phyloP scores from a whole-genome alignment of 1,140 invertebrate species.

The Eupeodes corollae region DNA sequence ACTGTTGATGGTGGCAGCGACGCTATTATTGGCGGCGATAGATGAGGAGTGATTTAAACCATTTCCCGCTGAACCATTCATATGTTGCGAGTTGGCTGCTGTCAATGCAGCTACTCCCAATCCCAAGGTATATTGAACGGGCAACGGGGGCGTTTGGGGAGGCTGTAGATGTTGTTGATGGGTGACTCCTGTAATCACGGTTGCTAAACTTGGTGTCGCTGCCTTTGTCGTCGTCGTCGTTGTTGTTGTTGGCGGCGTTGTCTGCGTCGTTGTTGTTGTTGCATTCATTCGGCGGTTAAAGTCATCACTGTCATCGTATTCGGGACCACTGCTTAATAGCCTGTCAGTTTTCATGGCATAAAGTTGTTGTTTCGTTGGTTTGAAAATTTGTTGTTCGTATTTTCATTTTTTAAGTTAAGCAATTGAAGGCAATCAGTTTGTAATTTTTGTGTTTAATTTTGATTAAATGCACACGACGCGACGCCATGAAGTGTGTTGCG shows the following conservation, averaged over 20 bases:
- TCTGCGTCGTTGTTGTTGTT: conserved; percentile 7
- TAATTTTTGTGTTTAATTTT: too few relatives aligned
- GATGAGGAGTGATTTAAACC: background rate
- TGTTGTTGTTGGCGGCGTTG: conserved; percentile 11
- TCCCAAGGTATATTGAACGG: conserved; percentile 17
- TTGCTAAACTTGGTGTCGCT: conserved; percentile 1
- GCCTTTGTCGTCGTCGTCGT: conserved; percentile 13
- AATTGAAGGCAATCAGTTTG: too few relatives aligned
- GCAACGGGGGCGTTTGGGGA: conserved; percentile 31
- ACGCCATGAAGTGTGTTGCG: too few relatives aligned
- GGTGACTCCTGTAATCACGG: background rate
- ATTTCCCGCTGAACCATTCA: conserved; percentile 22
- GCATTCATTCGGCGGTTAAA: conserved; percentile 31
- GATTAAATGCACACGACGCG: too few relatives aligned
- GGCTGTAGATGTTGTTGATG: conserved; percentile 16
- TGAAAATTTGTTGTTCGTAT: background rate
- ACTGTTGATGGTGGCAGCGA: conserved; percentile 9
- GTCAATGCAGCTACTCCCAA: conserved; percentile 8
- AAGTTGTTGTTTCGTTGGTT: background rate
- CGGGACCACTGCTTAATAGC: conserved; percentile 22
- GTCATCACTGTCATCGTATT: conserved; percentile 36
- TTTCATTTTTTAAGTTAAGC: too few relatives aligned
- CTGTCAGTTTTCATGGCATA: conserved; percentile 22
- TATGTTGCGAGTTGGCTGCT: conserved; percentile 20
- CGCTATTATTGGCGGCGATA: conserved; percentile 2